Base-by-base conservation (phyloP, 2,113 vertebrate species). In the Gambusia holbrooki region DNA sequence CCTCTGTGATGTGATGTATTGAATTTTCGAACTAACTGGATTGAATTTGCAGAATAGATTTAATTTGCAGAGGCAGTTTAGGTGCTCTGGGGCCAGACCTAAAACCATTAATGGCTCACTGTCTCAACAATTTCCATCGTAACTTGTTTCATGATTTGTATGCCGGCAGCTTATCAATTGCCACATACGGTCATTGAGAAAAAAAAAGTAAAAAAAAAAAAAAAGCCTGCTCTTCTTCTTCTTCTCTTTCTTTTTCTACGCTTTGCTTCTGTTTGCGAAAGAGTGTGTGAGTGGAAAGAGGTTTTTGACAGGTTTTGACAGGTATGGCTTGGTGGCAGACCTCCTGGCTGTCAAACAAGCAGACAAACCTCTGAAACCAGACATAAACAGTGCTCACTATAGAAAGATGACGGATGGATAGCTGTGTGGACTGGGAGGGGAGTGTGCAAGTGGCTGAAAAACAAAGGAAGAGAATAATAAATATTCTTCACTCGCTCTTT, bases 221-320 rank as follows among this genome's bases (percentile, higher is more conserved):
- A 37, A 37, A 2, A 12, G 4, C 27, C 4, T 19, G 17, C 3
- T 42, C 19, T 25, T 5, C 28, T 19, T 65, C 15, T 14, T 32
- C 40, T 71, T 11, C 25, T 10, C 1, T n/a, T 58, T 58, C 19
- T 73, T 61, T 61, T n/a, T 37, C 10, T 74, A n/a, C 66, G 33
- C 69, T 54, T 75, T 0, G 66, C 30, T 25, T 69, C 25, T 74
- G 27, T 60, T 27, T 80, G 19, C 13, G 27, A n/a, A n/a, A 64
- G 17, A 45, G 66, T 67, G 25, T 66, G 73, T 62, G 66, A 77
- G 62, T 51, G 80, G 73, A 69, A 76, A 76, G 73, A 79, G 71
- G 80, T 66, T 62, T 75, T 67, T 86, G 88, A 91, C 90, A 88
- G 77, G 89, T 75, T 85, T 88, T 89, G 92, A 92, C 85, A 88